Conservation (phyloP, 2,113 vertebrate species). For the Cichladusa arquata region DNA sequence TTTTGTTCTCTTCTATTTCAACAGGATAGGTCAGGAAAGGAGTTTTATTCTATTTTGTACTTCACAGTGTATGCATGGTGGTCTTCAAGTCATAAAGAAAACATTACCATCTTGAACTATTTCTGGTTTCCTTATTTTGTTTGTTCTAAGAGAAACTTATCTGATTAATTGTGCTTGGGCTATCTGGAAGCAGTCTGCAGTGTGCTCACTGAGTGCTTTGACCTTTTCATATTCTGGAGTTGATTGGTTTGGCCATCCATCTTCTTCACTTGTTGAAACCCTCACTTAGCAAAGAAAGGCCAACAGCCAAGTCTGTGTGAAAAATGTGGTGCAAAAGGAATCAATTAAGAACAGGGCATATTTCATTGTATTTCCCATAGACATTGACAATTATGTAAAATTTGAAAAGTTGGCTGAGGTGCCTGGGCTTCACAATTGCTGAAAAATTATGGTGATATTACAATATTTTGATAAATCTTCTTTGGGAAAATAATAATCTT, state of each 20-base stretch:
- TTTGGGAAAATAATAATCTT: background rate
- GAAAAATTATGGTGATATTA: conserved; percentile 26
- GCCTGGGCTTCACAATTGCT: background rate
- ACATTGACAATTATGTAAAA: background rate
- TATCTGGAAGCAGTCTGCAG: conserved; percentile 3
- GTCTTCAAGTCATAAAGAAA: background rate
- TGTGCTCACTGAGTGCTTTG: conserved; percentile 8
- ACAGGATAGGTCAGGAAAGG: background rate
- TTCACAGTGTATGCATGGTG: background rate
- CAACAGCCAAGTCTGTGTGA: conserved; percentile 38
- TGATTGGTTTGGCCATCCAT: conserved; percentile 35
- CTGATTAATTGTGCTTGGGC: background rate
- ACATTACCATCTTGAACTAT: conserved; percentile 1
- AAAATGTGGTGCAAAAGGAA: conserved; percentile 52
- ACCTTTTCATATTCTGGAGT: conserved; percentile 40
- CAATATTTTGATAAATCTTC: conserved; percentile 20
- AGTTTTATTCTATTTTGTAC: background rate
- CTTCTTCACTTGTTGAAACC: conserved; percentile 55
- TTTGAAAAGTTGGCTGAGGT: conserved; percentile 21
- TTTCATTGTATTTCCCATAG: conserved; percentile 42
- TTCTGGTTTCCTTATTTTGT: conserved; percentile 34
- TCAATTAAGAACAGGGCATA: conserved; percentile 22
- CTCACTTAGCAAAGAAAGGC: conserved; percentile 50
- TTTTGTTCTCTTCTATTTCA: background rate
- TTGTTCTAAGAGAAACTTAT: conserved; percentile 17